Base-by-base conservation (phyloP, 2,888 invertebrate species). In the Papilio gigon region DNA sequence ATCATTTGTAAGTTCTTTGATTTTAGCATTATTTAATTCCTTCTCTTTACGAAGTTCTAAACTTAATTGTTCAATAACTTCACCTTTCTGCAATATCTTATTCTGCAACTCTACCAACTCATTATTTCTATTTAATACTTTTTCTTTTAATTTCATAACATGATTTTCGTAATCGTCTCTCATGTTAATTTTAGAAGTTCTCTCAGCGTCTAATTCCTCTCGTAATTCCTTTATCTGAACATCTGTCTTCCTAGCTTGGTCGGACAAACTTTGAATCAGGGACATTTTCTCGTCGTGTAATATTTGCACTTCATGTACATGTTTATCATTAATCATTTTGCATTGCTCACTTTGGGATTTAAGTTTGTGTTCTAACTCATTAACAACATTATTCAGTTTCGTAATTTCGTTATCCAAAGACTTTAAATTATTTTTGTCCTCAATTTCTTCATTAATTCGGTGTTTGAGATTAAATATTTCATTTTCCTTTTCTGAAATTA, bases 41-140 rank as follows among this genome's bases (percentile, higher is more conserved):
- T 80, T 88, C 71, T 87, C 87, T 65, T 81, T 84, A 68, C 80
- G 80, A 22, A 88, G 71, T 30, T 86, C 81, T 9, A 82, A 73
- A 71, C 86, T 83, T 4, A 89, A 72, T 5, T 75, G 72, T 74
- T 89, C 88, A 58, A 89, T 85, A 67, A 77, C 77, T 77, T 89
- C 89, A 63, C 87, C 85, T 44, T 86, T 88, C 71, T 82, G 78
- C 40, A 83, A 81, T 71, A 87, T 76, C 71, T 81, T 87, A 73
- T 90, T 86, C 77, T 89, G 89, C 67, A 89, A 71, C 73, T 89
- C 89, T 40, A 89, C 86, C 8, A 89, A 74, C 77, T 90, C 90
- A 78, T 90, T 89, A 72, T 88, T 89, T 71, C 88, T 83, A 68
- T 89, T 89, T 14, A 86, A 74, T 4, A 89, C 81, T 74, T 89